These are phyloP conservation scores for Apogon hyalosoma DNA, from an alignment of 2,797 vertebrate genomes.

Conservation along the genomic window DNA sequence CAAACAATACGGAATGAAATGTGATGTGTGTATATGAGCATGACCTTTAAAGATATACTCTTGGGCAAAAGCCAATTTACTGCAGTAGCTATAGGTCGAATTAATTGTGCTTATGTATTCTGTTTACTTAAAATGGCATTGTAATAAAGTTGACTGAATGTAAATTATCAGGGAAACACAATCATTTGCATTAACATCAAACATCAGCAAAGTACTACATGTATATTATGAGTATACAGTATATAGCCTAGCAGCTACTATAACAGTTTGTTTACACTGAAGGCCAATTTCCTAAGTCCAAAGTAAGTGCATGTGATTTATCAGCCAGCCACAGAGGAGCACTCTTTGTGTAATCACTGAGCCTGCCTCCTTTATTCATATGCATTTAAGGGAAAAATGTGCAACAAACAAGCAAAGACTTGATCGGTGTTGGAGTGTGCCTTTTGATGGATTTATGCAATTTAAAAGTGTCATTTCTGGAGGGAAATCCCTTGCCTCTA, in stretches of 20 bases:
- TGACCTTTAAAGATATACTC: slow-evolving; percentile 6
- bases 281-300: not conserved
- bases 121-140: not conserved
- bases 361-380: slow-evolving; percentile 1
- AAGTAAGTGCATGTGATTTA: slow-evolving; percentile 21
- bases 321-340: slow-evolving; percentile 11
- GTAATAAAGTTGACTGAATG: not conserved
- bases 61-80: not conserved
- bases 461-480: slow-evolving; percentile 6
- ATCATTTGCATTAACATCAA: slow-evolving; percentile 21
- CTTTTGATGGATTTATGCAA: slow-evolving; percentile 29
- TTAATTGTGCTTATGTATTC: slow-evolving; percentile 2
- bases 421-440: accelerated
- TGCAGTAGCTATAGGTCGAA: not conserved
- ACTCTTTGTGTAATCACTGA: not conserved
- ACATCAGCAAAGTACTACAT: not conserved
- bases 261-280: slow-evolving; percentile 25
- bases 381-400: slow-evolving; percentile 18
- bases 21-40: no score
- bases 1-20: not conserved
- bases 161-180: not conserved
- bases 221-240: not conserved
- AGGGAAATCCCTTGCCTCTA: slow-evolving; percentile 7
- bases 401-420: not conserved
- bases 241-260: not conserved